phyloP scores from a whole-genome alignment of 2,888 invertebrate species.

The Rhopalosiphum nymphaeae region DNA sequence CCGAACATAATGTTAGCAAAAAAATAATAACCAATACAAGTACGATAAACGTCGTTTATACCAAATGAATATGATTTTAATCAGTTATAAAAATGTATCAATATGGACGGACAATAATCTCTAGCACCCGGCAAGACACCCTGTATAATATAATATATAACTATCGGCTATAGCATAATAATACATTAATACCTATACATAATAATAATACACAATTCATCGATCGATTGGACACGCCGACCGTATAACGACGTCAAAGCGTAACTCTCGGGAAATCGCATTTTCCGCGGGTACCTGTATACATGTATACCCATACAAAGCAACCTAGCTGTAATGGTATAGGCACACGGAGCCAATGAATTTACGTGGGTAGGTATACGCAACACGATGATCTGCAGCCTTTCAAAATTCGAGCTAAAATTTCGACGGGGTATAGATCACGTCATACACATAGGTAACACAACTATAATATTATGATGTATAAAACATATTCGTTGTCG shows the following conservation, averaged over 20 bases:
- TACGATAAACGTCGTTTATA: not conserved
- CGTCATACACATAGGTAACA: not conserved
- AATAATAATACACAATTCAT: not conserved
- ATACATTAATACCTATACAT: too few relatives aligned
- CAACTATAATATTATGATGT: not conserved
- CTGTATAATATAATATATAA: not conserved
- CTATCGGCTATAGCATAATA: too few relatives aligned
- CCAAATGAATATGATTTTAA: not conserved
- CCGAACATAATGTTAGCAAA: not conserved
- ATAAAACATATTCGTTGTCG: not conserved
- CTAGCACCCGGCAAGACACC: not conserved
- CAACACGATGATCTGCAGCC: not conserved
- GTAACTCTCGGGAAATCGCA: not conserved
- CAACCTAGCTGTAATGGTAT: too few relatives aligned
- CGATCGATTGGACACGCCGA: not conserved
- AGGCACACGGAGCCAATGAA: too few relatives aligned
- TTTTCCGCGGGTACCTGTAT: not conserved
- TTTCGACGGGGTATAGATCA: not conserved
- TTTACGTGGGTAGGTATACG: not conserved
- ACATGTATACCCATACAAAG: not conserved
- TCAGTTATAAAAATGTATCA: not conserved
- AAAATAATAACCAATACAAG: not conserved
- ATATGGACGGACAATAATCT: not conserved
- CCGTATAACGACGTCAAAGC: conserved; percentile 11
- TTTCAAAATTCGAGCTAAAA: not conserved